These are phyloP conservation scores for Ispidina picta DNA, from an alignment of 2,797 vertebrate species.

Conservation along the genomic window DNA sequence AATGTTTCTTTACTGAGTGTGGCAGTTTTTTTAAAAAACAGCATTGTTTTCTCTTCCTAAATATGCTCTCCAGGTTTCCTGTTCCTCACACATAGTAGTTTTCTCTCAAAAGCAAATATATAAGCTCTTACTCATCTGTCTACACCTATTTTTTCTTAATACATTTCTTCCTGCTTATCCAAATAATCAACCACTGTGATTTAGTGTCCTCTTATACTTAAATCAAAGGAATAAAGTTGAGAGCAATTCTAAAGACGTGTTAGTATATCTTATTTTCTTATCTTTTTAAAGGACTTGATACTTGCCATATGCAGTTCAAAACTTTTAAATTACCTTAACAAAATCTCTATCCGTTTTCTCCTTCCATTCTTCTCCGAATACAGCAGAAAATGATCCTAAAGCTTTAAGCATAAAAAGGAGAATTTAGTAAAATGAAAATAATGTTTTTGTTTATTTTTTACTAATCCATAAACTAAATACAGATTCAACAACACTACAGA, in stretches of 20 bases:
- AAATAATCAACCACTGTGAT: not conserved
- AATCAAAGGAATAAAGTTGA: not conserved
- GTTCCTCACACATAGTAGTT: not conserved
- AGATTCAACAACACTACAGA: conserved; percentile 2
- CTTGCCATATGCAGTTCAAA: not conserved
- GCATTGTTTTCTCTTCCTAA: not conserved
- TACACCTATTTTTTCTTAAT: not conserved
- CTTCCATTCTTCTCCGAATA: conserved; percentile 98
- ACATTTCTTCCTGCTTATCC: not conserved
- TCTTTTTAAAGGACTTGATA: not conserved
- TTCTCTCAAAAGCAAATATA: not conserved
- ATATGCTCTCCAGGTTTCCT: not conserved
- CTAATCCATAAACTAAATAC: conserved; percentile 23
- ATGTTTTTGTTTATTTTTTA: conserved; percentile 33
- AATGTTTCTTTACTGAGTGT: not conserved
- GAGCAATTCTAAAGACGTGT: not conserved
- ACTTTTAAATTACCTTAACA: conserved; percentile 87
- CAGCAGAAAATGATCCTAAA: conserved; percentile 95
- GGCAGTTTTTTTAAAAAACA: not conserved
- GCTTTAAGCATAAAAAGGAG: conserved; percentile 80
- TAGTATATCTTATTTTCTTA: not conserved
- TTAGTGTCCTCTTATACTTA: not conserved
- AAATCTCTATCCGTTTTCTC: conserved; percentile 98
- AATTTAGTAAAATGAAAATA: conserved; percentile 49
- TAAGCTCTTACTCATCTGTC: not conserved